Evolutionary conservation across 64 coral and sea anemone species (phyloP).

Genomic region (Montipora efflorescens): DNA sequence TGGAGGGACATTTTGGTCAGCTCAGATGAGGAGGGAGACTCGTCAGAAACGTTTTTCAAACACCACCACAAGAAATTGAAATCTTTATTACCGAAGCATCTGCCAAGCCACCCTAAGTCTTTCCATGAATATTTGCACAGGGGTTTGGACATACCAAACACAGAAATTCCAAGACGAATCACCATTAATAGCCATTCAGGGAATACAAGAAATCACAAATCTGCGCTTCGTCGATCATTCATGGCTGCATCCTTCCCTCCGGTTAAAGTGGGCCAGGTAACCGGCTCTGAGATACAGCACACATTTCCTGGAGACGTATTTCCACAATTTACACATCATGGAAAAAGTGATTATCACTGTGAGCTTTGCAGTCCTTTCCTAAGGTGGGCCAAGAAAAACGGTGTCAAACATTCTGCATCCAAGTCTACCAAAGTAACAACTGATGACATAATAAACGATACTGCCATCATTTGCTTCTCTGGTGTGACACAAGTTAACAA

Average conservation of each 20-base stretch:
- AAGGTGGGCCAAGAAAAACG: not conserved
- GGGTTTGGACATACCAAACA: not conserved
- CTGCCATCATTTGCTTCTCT: too few relatives aligned
- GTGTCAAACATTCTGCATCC: conserved; percentile 1
- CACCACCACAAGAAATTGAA: conserved; percentile 15
- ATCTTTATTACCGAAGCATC: conserved; percentile 9
- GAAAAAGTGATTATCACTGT: not conserved
- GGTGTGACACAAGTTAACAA: too few relatives aligned
- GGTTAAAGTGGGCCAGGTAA: not conserved
- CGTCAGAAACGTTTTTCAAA: not conserved
- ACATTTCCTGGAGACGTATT: not conserved
- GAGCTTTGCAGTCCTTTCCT: too few relatives aligned
- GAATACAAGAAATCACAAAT: not conserved
- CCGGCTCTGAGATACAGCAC: not conserved
- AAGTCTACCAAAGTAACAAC: too few relatives aligned
- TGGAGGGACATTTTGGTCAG: conserved; percentile 1
- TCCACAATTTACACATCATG: not conserved
- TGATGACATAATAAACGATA: too few relatives aligned
- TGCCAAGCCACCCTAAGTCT: not conserved
- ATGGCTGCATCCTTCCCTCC: not conserved
- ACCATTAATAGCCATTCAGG: too few relatives aligned
- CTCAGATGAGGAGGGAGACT: conserved; percentile 15
- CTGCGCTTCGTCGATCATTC: not conserved
- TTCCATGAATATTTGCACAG: conserved; percentile 16
- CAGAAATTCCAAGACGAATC: too few relatives aligned